A percentile compares a stretch with the other conserved stretches of the same genome.
These are phyloP conservation scores for Fregetta grallaria DNA, from an alignment of 2,113 vertebrate species.

Conservation along the genomic window DNA sequence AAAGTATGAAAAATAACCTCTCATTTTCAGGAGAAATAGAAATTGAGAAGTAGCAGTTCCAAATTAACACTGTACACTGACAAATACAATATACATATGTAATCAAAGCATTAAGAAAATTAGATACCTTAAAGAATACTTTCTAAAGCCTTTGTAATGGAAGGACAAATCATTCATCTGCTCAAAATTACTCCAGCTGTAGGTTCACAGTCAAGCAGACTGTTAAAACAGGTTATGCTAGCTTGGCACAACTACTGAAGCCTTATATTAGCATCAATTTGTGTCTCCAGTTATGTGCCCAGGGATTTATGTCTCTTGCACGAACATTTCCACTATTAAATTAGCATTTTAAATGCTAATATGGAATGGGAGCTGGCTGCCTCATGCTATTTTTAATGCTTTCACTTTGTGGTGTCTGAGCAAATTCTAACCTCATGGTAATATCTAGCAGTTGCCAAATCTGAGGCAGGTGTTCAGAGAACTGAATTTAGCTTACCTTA, in stretches of 20 bases:
- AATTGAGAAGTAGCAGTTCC: background rate
- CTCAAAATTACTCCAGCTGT: background rate
- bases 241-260: background rate
- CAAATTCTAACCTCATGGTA: background rate
- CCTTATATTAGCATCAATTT: background rate
- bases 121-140: background rate
- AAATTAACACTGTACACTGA: background rate
- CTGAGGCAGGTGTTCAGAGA: background rate
- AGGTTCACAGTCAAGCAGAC: background rate
- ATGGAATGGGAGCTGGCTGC: background rate
- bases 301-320: background rate
- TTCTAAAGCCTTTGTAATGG: background rate
- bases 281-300: background rate
- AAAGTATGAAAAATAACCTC: background rate
- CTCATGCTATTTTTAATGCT: background rate
- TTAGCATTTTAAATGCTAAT: constrained; percentile 4
- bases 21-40: background rate
- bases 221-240: background rate
- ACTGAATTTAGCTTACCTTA: background rate
- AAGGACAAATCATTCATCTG: background rate
- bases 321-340: background rate
- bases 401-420: background rate
- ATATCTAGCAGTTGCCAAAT: background rate
- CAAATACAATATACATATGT: background rate
- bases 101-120: background rate